Conservation (phyloP, 30 jellyfish, hydroid and myxozoan species). For the Aurelia sp. region DNA sequence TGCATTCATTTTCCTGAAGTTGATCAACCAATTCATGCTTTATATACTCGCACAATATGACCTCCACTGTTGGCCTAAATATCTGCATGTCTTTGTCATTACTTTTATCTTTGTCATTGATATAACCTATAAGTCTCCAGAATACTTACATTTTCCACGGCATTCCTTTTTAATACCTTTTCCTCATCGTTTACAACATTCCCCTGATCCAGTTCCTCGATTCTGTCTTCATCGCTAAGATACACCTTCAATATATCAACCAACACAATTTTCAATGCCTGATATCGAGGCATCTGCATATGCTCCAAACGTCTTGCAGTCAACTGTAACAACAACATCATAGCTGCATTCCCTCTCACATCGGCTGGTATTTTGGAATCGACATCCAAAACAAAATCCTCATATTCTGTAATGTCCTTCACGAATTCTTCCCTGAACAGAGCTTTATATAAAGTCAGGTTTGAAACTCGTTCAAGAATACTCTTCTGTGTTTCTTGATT, state of each 20-base stretch:
- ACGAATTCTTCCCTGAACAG: constrained; percentile 54
- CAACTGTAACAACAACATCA: constrained; percentile 46
- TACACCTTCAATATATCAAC: constrained; percentile 21
- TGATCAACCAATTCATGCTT: no score
- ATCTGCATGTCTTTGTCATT: no score
- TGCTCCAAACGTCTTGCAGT: constrained; percentile 70
- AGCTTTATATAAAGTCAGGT: constrained; percentile 47
- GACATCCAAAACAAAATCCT: background rate
- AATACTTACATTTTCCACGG: no score
- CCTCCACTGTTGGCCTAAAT: no score
- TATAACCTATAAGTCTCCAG: no score
- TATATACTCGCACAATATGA: no score
- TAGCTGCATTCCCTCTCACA: constrained; percentile 31
- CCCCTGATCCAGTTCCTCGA: background rate
- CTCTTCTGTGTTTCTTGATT: constrained; percentile 3
- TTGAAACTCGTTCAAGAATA: constrained; percentile 13
- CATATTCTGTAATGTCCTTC: background rate
- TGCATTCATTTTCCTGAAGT: no score
- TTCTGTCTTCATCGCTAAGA: constrained; percentile 1
- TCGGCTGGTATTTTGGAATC: constrained; percentile 46
- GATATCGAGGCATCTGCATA: constrained; percentile 88
- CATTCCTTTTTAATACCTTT: background rate
- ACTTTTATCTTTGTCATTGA: no score
- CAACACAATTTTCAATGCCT: constrained; percentile 37
- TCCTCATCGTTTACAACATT: background rate